Conservation (phyloP, 1,140 invertebrate species). For the Drosophila elegans region DNA sequence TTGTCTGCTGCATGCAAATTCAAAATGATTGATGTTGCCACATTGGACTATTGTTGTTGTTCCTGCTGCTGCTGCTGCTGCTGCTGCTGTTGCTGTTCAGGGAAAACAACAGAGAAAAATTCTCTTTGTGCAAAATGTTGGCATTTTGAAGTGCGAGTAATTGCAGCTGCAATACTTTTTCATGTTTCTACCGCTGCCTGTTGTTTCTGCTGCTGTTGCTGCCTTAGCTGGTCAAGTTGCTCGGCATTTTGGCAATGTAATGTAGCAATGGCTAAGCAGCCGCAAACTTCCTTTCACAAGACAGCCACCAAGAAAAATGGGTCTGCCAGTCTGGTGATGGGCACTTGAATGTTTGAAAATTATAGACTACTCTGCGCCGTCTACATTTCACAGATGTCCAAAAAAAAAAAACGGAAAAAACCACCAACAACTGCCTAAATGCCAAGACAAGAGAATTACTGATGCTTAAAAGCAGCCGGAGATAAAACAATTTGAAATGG, state of each 20-base stretch:
- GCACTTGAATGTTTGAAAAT: conserved; percentile 74
- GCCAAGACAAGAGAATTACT: conserved; percentile 40
- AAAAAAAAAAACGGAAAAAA: conserved; percentile 15
- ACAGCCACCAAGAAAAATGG: conserved; percentile 58
- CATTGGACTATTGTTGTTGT: conserved; percentile 40
- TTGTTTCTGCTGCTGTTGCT: conserved; percentile 29
- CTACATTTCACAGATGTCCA: conserved; percentile 70
- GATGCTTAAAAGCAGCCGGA: not conserved
- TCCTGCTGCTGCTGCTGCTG: conserved; percentile 17
- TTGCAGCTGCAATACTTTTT: conserved; percentile 82
- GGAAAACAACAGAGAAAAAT: conserved; percentile 65
- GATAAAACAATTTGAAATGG: conserved; percentile 13
- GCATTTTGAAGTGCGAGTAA: conserved; percentile 82
- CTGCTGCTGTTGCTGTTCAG: conserved; percentile 11
- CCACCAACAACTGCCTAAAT: conserved; percentile 43
- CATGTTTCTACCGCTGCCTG: conserved; percentile 57
- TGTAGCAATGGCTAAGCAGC: conserved; percentile 21
- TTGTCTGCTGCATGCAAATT: conserved; percentile 74
- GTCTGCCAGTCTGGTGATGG: conserved; percentile 64
- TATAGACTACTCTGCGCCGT: conserved; percentile 57
- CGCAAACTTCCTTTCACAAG: conserved; percentile 70
- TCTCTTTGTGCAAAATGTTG: conserved; percentile 79
- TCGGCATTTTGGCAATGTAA: conserved; percentile 55
- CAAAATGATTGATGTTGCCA: conserved; percentile 78
- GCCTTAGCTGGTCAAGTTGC: conserved; percentile 49